Evolutionary conservation across 1,140 invertebrate species (phyloP), one percentile per base, ranked within the genome.

Genomic region (Hermatobates lingyangjiaoensis): DNA sequence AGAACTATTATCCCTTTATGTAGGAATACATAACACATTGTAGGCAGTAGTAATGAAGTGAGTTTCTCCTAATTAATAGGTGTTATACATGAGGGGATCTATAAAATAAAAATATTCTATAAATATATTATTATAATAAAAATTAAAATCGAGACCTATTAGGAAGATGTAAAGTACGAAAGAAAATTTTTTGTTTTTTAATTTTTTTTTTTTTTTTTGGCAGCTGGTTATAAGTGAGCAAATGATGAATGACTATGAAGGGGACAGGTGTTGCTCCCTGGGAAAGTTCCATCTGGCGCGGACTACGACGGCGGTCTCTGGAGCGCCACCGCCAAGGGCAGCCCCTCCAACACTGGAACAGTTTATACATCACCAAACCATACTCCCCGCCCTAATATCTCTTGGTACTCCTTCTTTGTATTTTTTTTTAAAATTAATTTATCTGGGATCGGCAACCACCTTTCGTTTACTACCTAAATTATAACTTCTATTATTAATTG

Each of bases 231-330:
- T 42, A 42, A 20, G 39, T 42, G 39, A 42, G 48, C 38, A 50
- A 38, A 50, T 40, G 48, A 39, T 10, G 48, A 39, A 45, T 27
- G 51, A 24, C 44, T 55, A 55, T 44, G 54, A 28, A 23, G 54
- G 50, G 44, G 54, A 52, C 50, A 52, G 50, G 42, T 51, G 50
- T 34, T 53, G 54, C 25, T 59, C 59, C 47, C 58, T 50, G 12
- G 59, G 61, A 55, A 62, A 62, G 39, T 59, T 54, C 61, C 59
- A 62, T 27, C 59, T 55, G 7, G 59, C 59, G 25, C 59, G 54
- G 26, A 53, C 51, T 50, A 42, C 58, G 47, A 47, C 49, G 34
- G 53, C 53, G 25, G 51, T 54, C 27, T 51, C 39, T 15, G 48
- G 14, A 30, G 49, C 57, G 45, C 53, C 53, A 28, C 40, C n/a